A percentile compares a stretch with the other conserved stretches of the same genome.
These are phyloP conservation scores for Caenorhabditis auriculariae DNA, from an alignment of 2,888 invertebrate genomes.

Conservation along the genomic window DNA sequence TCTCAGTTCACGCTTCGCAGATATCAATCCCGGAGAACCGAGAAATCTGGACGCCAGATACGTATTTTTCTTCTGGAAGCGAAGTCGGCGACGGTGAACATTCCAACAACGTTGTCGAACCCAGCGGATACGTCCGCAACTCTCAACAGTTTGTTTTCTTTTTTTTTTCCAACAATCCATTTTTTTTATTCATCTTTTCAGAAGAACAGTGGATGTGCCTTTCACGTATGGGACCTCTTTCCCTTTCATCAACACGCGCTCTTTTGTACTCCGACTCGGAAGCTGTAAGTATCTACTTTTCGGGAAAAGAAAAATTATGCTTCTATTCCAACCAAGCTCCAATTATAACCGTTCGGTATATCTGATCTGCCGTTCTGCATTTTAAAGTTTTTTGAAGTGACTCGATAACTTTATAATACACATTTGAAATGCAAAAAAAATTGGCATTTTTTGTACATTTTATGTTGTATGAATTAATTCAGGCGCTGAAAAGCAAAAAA, in stretches of 20 bases:
- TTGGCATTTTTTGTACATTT: too few relatives aligned
- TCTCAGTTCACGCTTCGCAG: too few relatives aligned
- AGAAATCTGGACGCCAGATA: constrained; percentile 60
- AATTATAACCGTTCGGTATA: too few relatives aligned
- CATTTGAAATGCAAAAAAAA: too few relatives aligned
- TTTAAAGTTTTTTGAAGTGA: too few relatives aligned
- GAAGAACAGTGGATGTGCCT: constrained; percentile 39
- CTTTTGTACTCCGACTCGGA: constrained; percentile 40
- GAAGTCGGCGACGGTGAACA: constrained; percentile 19
- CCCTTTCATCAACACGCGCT: constrained; percentile 42
- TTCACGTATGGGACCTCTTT: constrained; percentile 32
- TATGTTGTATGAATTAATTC: too few relatives aligned
- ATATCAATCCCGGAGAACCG: constrained; percentile 45
- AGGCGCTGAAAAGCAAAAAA: too few relatives aligned
- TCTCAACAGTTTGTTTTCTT: constrained; percentile 24
- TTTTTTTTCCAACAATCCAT: background rate
- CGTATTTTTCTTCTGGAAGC: constrained; percentile 50
- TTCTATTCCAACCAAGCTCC: too few relatives aligned
- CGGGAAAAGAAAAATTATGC: too few relatives aligned
- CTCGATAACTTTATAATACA: too few relatives aligned
- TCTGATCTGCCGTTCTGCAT: too few relatives aligned
- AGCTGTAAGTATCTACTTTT: constrained; percentile 46
- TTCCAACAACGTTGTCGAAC: constrained; percentile 46
- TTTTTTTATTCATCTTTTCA: constrained; percentile 6
- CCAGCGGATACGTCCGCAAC: constrained; percentile 50